Evolutionary conservation across 2,888 invertebrate species (phyloP), one percentile per base, ranked within the genome.

Genomic region (Drosophila acutilabella): DNA sequence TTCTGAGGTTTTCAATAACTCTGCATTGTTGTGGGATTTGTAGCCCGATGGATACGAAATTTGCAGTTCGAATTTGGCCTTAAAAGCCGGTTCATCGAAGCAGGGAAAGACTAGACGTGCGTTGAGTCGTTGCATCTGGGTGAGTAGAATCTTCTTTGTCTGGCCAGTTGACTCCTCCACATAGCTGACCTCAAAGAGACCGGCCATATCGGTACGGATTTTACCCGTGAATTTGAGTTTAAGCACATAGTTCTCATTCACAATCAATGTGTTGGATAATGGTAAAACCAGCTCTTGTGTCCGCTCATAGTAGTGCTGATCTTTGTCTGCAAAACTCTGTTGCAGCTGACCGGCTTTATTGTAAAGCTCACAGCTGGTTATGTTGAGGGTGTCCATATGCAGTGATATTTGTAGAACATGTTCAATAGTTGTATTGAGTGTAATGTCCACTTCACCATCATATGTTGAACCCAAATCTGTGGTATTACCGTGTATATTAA

Each of bases 21-120:
- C 70, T 0, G 91, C 89, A 47, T 91, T 92, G 8, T 92, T 92
- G 13, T 92, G 74, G 0, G 91, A 89, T 0, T 53, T 74, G 10
- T 91, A 91, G 0, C 71, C 76, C 0, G 66, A 69, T 1, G 93
- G 93, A 4, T 95, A 93, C 33, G 92, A 94, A 48, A 96, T 94
- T 7, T 93, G 93, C 36, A 96, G 93, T 11, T 93, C 92, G 88
- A 96, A 96, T 14, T 91, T 90, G 0, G 96, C 95, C 83, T 96
- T 96, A 16, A 94, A 88, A 0, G 92, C 92, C 0, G 96, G 96
- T 81, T 96, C 96, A 82, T 97, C 97, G 83, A 95, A 96, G 83
- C 96, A 96, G 0, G 96, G 96, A 88, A 96, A 96, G 0, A 95
- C 95, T 8, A 93, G 92, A 1, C 96, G 94, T 0, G 95, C 95